Percentiles rank a stretch among this genome's conserved stretches.
phyloP scores from a whole-genome alignment of 2,797 vertebrate species.

The Phrynocephalus forsythii region DNA sequence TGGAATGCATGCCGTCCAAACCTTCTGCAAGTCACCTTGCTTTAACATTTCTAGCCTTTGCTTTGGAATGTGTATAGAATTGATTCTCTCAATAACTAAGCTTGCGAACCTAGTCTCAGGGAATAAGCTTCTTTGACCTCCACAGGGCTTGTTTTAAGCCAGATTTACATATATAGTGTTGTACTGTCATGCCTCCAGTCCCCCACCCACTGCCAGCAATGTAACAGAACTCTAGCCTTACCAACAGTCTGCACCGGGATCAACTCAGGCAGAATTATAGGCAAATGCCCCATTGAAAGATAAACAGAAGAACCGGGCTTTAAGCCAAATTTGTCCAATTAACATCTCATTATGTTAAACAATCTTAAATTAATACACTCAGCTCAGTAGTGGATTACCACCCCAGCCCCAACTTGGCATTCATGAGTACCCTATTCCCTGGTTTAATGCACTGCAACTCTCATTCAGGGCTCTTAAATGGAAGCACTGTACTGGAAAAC shows the following conservation, averaged over 20 bases:
- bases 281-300: not conserved
- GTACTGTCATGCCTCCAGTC: not conserved
- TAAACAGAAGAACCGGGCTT: not conserved
- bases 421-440: not conserved
- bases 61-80: too few species aligned
- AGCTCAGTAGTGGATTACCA: not conserved
- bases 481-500: too few species aligned
- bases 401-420: not conserved
- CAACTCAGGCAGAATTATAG: not conserved
- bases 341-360: not conserved
- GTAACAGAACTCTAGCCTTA: not conserved
- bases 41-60: not conserved
- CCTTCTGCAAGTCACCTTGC: not conserved
- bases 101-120: not conserved
- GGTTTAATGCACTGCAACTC: too few species aligned
- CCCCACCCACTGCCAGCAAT: too few species aligned
- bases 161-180: not conserved
- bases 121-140: not conserved
- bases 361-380: not conserved
- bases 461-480: too few species aligned
- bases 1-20: not conserved
- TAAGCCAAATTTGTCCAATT: not conserved
- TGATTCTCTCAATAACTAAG: not conserved
- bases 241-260: not conserved
- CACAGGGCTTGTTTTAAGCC: not conserved